Conservation (phyloP, 30 jellyfish, hydroid and myxozoan genomes). For the Aurelia coerulea region DNA sequence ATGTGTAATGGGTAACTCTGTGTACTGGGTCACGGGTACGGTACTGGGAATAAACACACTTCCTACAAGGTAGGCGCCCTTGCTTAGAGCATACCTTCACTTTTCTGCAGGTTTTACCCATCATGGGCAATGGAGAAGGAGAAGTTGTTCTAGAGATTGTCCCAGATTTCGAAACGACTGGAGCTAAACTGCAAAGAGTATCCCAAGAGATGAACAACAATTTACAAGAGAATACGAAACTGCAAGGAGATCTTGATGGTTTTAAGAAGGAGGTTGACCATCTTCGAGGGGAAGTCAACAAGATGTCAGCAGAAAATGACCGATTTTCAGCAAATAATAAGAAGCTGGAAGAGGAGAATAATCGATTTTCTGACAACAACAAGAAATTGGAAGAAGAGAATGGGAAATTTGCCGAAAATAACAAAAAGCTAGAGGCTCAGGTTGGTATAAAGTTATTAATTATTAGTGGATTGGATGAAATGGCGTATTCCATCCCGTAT, state of each 20-base stretch:
- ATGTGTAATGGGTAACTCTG: too few species aligned
- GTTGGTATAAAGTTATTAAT: constrained; percentile 19
- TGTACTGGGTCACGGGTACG: too few species aligned
- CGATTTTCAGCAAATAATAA: too few species aligned
- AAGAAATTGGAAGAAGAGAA: constrained; percentile 88
- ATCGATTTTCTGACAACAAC: constrained; percentile 76
- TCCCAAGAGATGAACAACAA: constrained; percentile 73
- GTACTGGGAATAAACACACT: too few species aligned
- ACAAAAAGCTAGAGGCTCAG: constrained; percentile 79
- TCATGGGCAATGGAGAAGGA: constrained; percentile 87
- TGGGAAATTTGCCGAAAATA: constrained; percentile 83
- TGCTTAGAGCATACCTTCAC: too few species aligned
- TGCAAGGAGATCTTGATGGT: constrained; percentile 73
- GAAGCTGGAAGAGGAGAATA: too few species aligned
- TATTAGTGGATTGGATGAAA: too few species aligned
- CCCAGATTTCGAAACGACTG: constrained; percentile 92
- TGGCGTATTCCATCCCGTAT: too few species aligned
- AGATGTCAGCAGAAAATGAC: constrained; percentile 83
- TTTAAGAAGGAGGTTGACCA: constrained; percentile 75
- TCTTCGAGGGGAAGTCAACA: constrained; percentile 75
- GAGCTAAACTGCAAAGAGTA: constrained; percentile 63
- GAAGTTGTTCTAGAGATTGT: constrained; percentile 62
- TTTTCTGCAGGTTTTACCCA: constrained; percentile 58
- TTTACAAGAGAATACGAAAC: constrained; percentile 77
- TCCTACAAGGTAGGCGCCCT: too few species aligned